These are phyloP conservation scores for Siniperca chuatsi DNA, from an alignment of 2,113 vertebrate species.

Conservation along the genomic window DNA sequence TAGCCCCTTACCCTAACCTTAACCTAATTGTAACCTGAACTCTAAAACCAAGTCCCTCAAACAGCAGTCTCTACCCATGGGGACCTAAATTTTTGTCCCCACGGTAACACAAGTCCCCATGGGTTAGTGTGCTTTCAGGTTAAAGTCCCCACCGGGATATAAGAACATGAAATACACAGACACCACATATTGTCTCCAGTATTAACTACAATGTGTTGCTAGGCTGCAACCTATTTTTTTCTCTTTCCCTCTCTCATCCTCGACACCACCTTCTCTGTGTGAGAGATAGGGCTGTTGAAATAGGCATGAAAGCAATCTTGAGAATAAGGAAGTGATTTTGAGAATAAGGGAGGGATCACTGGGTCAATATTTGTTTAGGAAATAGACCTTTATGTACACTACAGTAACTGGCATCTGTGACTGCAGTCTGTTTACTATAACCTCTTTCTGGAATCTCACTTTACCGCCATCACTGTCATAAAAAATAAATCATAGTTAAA, in stretches of 20 bases:
- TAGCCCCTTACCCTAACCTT: too few species aligned
- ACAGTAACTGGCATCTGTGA: conserved; percentile 21
- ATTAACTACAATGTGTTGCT: conserved; percentile 41
- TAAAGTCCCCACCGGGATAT: too few species aligned
- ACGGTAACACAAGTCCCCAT: too few species aligned
- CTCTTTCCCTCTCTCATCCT: background rate
- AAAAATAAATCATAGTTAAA: background rate
- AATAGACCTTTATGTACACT: conserved; percentile 46
- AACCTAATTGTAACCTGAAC: too few species aligned
- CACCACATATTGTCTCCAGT: background rate
- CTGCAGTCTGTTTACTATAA: too few species aligned
- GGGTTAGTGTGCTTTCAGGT: too few species aligned
- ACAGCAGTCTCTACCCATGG: too few species aligned
- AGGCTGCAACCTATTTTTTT: conserved; percentile 23
- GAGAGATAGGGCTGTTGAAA: conserved; percentile 13
- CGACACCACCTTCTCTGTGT: background rate
- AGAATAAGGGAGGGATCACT: conserved; percentile 49
- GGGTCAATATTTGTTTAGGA: conserved; percentile 77
- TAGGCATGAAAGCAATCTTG: conserved; percentile 28
- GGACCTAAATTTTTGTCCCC: too few species aligned
- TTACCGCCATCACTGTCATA: background rate
- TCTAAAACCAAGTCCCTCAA: too few species aligned
- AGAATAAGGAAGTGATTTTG: conserved; percentile 41
- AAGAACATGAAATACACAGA: background rate
- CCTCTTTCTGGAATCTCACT: background rate